Base-by-base conservation (phyloP, 2,113 vertebrate species). In the Melospiza melodia region DNA sequence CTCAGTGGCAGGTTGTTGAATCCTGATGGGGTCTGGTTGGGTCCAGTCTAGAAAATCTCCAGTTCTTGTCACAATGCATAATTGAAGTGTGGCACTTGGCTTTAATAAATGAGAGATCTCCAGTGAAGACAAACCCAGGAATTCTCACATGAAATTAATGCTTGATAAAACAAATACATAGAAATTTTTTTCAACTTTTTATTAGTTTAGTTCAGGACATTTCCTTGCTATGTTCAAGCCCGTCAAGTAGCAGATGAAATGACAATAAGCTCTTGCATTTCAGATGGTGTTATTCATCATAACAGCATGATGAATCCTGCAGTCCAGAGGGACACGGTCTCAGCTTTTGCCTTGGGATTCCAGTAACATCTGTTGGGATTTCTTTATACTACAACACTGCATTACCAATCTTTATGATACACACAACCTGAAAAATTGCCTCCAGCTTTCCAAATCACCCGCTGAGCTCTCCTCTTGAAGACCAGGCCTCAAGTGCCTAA, bases 71-170 rank as follows among this genome's bases (percentile, higher is more conserved):
- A 10, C 41, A 54, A 39, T 18, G 19, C 22, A n/a, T 44, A 87
- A 61, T 20, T 35, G 23, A 91, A 93, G 37, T 7, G 14, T 31
- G 18, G 24, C 37, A 76, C 44, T 87, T 83, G 33, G 30, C 37
- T 93, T 87, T 54, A 88, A 90, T 52, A 84, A 71, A 80, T 52
- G 48, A 96, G 81, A 94, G 73, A 75, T 96, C 55, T 96, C 67
- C 90, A 88, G 16, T 59, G 55, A 83, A 90, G 68, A 92, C 69
- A 68, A 72, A 11, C 58, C 46, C 39, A 52, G 44, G 39, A 52
- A 74, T 48, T 77, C 58, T 74, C 31, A 59, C 67, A 73, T 46
- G 4, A 94, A 96, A 90, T 71, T 85, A 51, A 75, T 69, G n/a
- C 51, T 66, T 81, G 51, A 31, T 46, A 68, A 84, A 93, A 66